phyloP scores from a whole-genome alignment of 2,113 vertebrate species.

The Hippocampus barbouri region DNA sequence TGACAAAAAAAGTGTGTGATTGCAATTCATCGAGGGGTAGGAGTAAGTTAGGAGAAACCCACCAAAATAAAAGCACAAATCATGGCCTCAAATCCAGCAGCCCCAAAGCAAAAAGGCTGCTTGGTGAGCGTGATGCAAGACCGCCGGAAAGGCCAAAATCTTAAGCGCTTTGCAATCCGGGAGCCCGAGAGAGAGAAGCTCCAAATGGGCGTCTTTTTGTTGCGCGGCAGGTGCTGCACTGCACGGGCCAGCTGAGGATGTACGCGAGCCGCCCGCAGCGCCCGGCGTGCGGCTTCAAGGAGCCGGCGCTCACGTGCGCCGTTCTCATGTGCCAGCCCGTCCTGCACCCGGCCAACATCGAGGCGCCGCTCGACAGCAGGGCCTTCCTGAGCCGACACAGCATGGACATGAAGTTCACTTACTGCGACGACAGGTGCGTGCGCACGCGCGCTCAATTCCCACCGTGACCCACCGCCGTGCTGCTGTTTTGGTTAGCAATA shows the following conservation, averaged over 20 bases:
- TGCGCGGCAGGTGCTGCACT: slow-evolving; percentile 85
- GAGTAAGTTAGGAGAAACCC: neutral
- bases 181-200: no score
- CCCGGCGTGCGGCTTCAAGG: slow-evolving; percentile 82
- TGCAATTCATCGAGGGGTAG: no score
- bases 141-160: no score
- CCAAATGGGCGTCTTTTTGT: neutral
- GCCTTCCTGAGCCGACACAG: slow-evolving; percentile 96
- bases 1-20: no score
- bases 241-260: slow-evolving; percentile 91
- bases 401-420: slow-evolving; percentile 99
- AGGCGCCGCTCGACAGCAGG: slow-evolving; percentile 94
- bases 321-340: slow-evolving; percentile 95
- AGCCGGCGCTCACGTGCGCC: slow-evolving; percentile 88
- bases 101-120: no score
- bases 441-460: no score
- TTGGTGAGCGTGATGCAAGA: no score
- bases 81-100: no score
- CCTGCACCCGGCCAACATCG: slow-evolving; percentile 92
- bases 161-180: no score
- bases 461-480: neutral
- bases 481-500: neutral
- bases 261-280: slow-evolving; percentile 80
- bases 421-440: slow-evolving; percentile 90
- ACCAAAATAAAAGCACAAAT: neutral